A percentile compares a stretch with the other conserved stretches of the same genome.
Conservation (phyloP, 1,140 invertebrate genomes). For the Neodiprion pinetum region DNA sequence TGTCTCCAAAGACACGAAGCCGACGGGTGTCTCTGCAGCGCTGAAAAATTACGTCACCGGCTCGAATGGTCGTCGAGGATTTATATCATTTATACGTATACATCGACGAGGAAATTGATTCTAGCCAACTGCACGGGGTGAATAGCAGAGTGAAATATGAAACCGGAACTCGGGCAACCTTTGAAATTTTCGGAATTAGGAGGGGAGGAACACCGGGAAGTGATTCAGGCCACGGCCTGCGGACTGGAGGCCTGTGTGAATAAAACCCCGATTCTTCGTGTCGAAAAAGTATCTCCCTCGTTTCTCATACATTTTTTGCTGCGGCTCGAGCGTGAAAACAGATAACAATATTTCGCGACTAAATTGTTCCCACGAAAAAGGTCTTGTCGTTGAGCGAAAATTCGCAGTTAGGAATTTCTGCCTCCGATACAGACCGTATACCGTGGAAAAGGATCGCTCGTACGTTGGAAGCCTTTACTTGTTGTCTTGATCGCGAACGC, state of each 20-base stretch:
- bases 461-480: not conserved
- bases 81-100: constrained; percentile 10
- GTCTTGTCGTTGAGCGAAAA: no score
- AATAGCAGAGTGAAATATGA: not conserved
- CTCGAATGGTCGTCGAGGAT: no score
- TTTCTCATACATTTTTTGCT: not conserved
- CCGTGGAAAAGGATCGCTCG: not conserved
- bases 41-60: no score
- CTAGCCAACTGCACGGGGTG: not conserved
- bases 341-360: not conserved
- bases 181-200: not conserved
- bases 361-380: no score
- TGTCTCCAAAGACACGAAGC: no score
- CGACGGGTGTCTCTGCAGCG: no score
- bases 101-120: constrained; percentile 22
- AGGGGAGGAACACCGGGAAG: no score
- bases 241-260: not conserved
- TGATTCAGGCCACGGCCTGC: not conserved
- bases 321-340: not conserved
- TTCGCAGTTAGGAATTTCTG: no score
- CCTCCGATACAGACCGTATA: no score
- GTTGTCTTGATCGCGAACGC: not conserved
- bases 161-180: not conserved
- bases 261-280: not conserved
- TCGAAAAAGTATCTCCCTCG: not conserved